Evolutionary conservation across 2,888 invertebrate species (phyloP).

Genomic region (Endomychus coccineus): DNA sequence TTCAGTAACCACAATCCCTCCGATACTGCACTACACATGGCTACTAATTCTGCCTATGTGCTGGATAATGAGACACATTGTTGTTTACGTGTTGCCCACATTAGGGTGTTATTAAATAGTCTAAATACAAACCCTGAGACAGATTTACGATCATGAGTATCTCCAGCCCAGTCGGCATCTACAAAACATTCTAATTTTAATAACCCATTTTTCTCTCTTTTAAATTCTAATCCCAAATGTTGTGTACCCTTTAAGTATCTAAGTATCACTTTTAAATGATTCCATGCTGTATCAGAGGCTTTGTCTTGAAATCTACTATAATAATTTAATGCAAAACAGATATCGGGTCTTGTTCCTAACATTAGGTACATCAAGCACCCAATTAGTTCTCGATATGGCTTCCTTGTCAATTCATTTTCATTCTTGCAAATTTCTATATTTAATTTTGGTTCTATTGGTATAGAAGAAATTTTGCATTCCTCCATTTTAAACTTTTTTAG

Average conservation of each 20-base stretch:
- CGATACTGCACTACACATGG: constrained; percentile 24
- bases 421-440: constrained; percentile 5
- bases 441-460: constrained; percentile 8
- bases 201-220: constrained; percentile 3
- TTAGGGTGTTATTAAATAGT: constrained; percentile 19
- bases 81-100: constrained; percentile 33
- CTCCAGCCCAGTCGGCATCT: constrained; percentile 32
- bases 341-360: constrained; percentile 15
- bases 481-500: constrained; percentile 6
- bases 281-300: constrained; percentile 14
- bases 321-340: constrained; percentile 16
- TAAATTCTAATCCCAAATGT: constrained; percentile 13
- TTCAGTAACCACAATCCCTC: constrained; percentile 28
- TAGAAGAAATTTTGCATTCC: constrained; percentile 5
- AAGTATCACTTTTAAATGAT: constrained; percentile 18
- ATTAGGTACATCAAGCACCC: constrained; percentile 20
- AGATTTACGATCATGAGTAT: constrained; percentile 24
- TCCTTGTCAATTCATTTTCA: constrained; percentile 4
- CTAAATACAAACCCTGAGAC: constrained; percentile 26
- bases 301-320: constrained; percentile 19
- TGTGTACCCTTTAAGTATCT: constrained; percentile 20
- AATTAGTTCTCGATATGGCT: constrained; percentile 17
- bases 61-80: constrained; percentile 28
- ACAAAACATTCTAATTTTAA: constrained; percentile 21
- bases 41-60: constrained; percentile 34